These are phyloP conservation scores for Heterohyrax brucei DNA, from an alignment of 2,797 vertebrate species.

Conservation along the genomic window DNA sequence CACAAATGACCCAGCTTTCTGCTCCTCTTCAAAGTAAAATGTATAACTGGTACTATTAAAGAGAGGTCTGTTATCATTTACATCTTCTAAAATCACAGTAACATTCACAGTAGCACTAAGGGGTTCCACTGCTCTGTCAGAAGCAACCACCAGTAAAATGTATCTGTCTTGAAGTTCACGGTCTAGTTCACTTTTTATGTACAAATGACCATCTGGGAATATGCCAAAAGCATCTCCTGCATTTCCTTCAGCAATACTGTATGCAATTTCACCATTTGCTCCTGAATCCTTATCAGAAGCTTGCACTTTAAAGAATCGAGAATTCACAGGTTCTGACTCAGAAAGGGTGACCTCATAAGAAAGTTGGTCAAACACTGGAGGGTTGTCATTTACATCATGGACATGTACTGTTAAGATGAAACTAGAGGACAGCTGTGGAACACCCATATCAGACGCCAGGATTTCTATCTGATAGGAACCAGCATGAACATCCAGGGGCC, in stretches of 20 bases:
- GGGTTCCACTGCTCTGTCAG: conserved; percentile 96
- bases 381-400: conserved; percentile 98
- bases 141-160: conserved; percentile 94
- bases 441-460: conserved; percentile 95
- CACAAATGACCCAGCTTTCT: conserved; percentile 94
- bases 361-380: conserved; percentile 97
- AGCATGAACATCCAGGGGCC: conserved; percentile 94
- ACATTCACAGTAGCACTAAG: conserved; percentile 96
- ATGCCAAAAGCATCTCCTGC: conserved; percentile 96
- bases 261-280: conserved; percentile 97
- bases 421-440: conserved; percentile 95
- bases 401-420: conserved; percentile 96
- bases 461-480: conserved; percentile 98
- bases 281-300: conserved; percentile 98
- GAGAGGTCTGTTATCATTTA: conserved; percentile 98
- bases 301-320: conserved; percentile 97
- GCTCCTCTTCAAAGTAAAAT: conserved; percentile 98
- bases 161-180: conserved; percentile 97
- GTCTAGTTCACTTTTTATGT: conserved; percentile 98
- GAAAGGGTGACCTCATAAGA: conserved; percentile 97
- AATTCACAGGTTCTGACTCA: conserved; percentile 98
- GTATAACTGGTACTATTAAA: conserved; percentile 99
- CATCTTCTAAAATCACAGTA: conserved; percentile 96
- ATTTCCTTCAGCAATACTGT: conserved; percentile 96
- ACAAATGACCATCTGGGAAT: conserved; percentile 98